Percentiles rank a stretch among this genome's conserved stretches.
phyloP scores from a whole-genome alignment of 2,113 vertebrate species.

The Polyodon spathula region DNA sequence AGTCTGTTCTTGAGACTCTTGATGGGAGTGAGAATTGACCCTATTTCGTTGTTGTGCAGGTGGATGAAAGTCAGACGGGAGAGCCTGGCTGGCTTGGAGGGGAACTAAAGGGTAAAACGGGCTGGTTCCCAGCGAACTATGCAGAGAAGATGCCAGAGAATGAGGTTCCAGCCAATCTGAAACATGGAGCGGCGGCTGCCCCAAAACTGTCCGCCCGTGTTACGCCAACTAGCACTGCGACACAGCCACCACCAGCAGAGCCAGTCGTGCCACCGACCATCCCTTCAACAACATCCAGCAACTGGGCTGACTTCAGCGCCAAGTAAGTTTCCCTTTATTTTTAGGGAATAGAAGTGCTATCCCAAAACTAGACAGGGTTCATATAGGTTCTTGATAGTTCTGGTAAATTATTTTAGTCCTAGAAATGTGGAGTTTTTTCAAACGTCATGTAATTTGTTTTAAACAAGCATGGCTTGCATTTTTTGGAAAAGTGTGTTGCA shows the following conservation, averaged over 20 bases:
- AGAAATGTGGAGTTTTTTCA: too few relatives aligned
- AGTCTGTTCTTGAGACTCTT: not conserved
- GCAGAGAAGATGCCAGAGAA: constrained; percentile 86
- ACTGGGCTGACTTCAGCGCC: constrained; percentile 98
- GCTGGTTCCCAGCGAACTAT: constrained; percentile 97
- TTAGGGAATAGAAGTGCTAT: too few relatives aligned
- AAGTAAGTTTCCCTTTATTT: too few relatives aligned
- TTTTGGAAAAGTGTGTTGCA: too few relatives aligned
- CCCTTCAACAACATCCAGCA: constrained; percentile 64
- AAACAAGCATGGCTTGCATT: too few relatives aligned
- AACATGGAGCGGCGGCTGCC: constrained; percentile 39
- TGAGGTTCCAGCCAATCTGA: constrained; percentile 69
- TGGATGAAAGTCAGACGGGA: constrained; percentile 93
- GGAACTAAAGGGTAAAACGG: constrained; percentile 85
- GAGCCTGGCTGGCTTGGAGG: constrained; percentile 96
- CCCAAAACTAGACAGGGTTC: too few relatives aligned
- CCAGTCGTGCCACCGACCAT: constrained; percentile 43
- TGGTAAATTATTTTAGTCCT: too few relatives aligned
- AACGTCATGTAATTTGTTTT: too few relatives aligned
- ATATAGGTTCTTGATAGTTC: too few relatives aligned
- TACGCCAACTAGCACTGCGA: constrained; percentile 30
- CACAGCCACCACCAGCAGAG: constrained; percentile 18
- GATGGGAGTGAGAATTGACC: not conserved
- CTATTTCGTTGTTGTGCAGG: constrained; percentile 46
- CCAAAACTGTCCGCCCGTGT: constrained; percentile 59